Evolutionary conservation across 1,140 invertebrate genomes (phyloP).

Genomic region (Leptinotarsa undecemlineata): DNA sequence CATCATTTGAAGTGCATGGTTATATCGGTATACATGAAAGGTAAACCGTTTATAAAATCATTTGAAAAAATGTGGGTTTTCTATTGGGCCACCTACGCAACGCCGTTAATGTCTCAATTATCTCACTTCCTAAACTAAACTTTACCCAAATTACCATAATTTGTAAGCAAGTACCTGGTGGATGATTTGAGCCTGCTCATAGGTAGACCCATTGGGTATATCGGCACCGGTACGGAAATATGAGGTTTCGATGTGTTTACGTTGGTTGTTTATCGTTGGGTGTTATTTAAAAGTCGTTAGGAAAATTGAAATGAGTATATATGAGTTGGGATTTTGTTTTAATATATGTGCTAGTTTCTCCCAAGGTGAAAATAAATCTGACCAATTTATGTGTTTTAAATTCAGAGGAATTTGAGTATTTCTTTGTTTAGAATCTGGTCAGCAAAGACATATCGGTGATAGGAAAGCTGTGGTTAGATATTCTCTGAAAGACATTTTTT

Average conservation of each 20-base stretch:
- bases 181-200: conserved; percentile 5
- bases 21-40: conserved; percentile 13
- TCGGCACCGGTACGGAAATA: conserved; percentile 5
- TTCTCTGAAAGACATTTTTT: no score
- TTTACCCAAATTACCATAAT: conserved; percentile 22
- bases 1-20: conserved; percentile 10
- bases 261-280: neutral
- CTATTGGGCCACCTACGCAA: neutral
- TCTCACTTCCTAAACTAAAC: conserved; percentile 11
- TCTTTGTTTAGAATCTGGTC: no score
- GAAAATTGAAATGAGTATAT: neutral
- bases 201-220: conserved; percentile 5
- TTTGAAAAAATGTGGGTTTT: conserved; percentile 17
- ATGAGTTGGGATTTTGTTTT: neutral
- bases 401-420: no score
- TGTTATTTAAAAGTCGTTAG: neutral
- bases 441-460: no score
- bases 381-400: no score
- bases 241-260: neutral
- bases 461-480: no score
- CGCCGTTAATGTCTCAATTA: conserved; percentile 24
- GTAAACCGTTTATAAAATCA: conserved; percentile 18
- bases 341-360: neutral
- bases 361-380: no score
- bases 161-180: conserved; percentile 2